A percentile compares a stretch with the other conserved stretches of the same genome.
Conservation (phyloP, 2,888 invertebrate species). For the Micoletzkya japonica region DNA sequence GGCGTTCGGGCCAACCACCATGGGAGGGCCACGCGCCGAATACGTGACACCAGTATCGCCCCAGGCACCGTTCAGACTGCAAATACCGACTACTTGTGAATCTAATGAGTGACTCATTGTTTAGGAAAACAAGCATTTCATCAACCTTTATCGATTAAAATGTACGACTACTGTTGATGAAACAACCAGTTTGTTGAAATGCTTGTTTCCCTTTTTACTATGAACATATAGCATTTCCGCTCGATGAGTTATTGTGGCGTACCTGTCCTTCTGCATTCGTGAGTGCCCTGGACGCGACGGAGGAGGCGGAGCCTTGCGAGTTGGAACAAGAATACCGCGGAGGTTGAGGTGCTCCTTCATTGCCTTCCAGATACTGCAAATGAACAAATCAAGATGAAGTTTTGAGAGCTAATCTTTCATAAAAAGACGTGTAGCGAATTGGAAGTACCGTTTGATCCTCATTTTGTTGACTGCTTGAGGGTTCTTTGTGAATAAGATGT, state of each 20-base stretch:
- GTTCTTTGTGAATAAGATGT: too few species aligned
- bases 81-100: slow-evolving; percentile 21
- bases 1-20: neutral
- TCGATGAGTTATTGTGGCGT: neutral
- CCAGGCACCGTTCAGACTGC: slow-evolving; percentile 41
- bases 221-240: neutral
- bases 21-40: slow-evolving; percentile 1
- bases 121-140: too few species aligned
- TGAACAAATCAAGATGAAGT: neutral
- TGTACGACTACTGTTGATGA: too few species aligned
- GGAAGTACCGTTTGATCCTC: too few species aligned
- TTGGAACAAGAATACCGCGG: slow-evolving; percentile 53
- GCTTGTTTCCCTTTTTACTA: too few species aligned
- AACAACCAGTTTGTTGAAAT: too few species aligned
- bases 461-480: too few species aligned
- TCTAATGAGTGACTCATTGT: neutral
- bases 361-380: slow-evolving; percentile 52
- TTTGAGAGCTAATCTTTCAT: neutral
- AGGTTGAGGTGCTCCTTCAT: slow-evolving; percentile 48
- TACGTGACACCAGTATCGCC: slow-evolving; percentile 34
- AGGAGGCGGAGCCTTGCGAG: slow-evolving; percentile 57
- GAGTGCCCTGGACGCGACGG: slow-evolving; percentile 34
- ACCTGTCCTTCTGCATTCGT: slow-evolving; percentile 28
- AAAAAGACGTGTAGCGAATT: neutral
- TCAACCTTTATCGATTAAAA: too few species aligned